Percentiles rank a stretch among this genome's conserved stretches.
Evolutionary conservation across 1,140 invertebrate genomes (phyloP).

Genomic region (Ruditapes philippinarum): DNA sequence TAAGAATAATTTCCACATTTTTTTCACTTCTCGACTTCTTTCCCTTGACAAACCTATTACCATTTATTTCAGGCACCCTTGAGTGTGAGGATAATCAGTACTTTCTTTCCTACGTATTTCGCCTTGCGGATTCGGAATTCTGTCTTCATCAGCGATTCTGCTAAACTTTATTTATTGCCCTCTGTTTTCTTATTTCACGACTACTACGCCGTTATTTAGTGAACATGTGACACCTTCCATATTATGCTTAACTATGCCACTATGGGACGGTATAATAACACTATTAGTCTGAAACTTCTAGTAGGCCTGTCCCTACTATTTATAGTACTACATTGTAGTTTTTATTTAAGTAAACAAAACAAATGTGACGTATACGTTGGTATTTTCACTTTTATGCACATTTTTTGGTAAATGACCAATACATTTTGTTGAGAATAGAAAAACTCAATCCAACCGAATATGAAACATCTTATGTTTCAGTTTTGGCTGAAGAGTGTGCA

Average conservation of each 20-base stretch:
- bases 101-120: conserved; percentile 21
- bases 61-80: conserved; percentile 2
- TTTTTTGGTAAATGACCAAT: too few relatives aligned
- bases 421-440: too few relatives aligned
- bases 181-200: not conserved
- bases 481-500: too few relatives aligned
- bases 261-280: too few relatives aligned
- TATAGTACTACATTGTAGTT: too few relatives aligned
- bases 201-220: not conserved
- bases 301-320: too few relatives aligned
- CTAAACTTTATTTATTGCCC: not conserved
- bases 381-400: too few relatives aligned
- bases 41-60: conserved; percentile 8
- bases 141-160: not conserved
- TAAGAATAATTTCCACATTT: conserved; percentile 6
- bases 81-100: not conserved
- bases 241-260: conserved; percentile 32
- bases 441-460: too few relatives aligned
- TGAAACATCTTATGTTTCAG: too few relatives aligned
- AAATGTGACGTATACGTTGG: too few relatives aligned
- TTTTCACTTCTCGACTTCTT: not conserved
- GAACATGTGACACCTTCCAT: not conserved
- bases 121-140: not conserved
- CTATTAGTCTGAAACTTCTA: too few relatives aligned
- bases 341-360: too few relatives aligned